phyloP scores from a whole-genome alignment of 2,113 vertebrate genomes.

The Pterocles gutturalis region DNA sequence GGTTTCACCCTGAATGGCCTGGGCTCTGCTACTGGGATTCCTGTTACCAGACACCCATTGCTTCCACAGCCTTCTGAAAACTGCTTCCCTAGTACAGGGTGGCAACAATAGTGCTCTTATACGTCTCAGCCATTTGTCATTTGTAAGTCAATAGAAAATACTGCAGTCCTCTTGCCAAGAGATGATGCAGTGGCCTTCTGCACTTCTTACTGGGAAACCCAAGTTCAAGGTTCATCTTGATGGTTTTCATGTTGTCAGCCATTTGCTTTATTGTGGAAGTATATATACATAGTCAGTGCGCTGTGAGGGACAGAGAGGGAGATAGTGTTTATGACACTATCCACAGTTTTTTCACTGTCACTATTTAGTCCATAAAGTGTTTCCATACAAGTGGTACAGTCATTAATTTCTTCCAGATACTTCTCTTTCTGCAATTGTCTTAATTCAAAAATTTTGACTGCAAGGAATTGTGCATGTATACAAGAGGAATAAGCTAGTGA shows the following conservation, averaged over 20 bases:
- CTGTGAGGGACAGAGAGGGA: not conserved
- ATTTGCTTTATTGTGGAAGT: not conserved
- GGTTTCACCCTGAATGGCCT: not conserved
- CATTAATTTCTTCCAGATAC: fast-evolving
- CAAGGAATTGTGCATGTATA: not conserved
- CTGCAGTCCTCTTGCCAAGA: not conserved
- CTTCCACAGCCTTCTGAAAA: not conserved
- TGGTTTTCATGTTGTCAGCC: not conserved
- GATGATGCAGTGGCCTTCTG: not conserved
- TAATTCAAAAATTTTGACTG: not conserved
- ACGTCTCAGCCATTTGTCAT: not conserved
- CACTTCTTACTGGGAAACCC: not conserved
- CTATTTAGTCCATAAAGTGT: not conserved
- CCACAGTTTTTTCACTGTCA: not conserved
- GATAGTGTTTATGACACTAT: fast-evolving
- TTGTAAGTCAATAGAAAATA: not conserved
- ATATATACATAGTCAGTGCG: not conserved
- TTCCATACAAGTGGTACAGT: not conserved
- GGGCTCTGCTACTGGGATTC: not conserved
- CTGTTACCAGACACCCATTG: not conserved
- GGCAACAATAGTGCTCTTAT: not conserved
- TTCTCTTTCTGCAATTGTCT: not conserved
- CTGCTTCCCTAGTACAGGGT: not conserved
- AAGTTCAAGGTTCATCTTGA: slow-evolving; percentile 2
- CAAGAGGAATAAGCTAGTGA: not conserved